These are phyloP conservation scores for Crotophaga sulcirostris DNA, from an alignment of 2,113 vertebrate species.

Conservation along the genomic window DNA sequence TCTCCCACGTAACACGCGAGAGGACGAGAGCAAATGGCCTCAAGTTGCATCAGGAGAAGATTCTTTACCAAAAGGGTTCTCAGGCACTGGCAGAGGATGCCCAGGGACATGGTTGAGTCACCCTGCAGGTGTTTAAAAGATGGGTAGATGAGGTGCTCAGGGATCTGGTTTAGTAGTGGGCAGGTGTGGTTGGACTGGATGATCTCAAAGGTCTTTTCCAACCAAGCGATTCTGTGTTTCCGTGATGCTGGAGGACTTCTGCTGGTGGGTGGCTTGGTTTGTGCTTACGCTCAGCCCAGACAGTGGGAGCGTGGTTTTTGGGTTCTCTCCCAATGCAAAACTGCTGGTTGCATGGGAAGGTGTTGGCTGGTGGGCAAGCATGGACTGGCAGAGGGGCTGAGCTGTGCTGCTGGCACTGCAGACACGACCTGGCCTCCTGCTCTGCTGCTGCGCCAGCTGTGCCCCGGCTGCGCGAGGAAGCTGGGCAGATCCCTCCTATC, in stretches of 20 bases:
- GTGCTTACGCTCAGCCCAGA: not conserved
- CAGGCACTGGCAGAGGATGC: no score
- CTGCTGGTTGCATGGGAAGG: not conserved
- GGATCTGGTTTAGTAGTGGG: no score
- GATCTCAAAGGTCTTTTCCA: no score
- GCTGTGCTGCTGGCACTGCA: not conserved
- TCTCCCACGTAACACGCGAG: no score
- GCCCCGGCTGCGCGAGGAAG: rapidly evolving
- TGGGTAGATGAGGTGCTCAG: no score
- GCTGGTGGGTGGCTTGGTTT: not conserved
- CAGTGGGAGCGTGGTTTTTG: not conserved
- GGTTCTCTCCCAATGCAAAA: not conserved
- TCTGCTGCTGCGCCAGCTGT: not conserved
- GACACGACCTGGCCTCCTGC: not conserved
- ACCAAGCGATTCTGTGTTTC: no score
- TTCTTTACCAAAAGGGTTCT: no score
- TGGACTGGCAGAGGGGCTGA: not conserved
- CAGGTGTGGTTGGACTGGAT: no score
- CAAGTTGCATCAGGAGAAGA: no score
- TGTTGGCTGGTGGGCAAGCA: not conserved
- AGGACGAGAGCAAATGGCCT: no score
- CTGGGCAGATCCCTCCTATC: not conserved
- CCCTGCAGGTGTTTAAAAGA: no score
- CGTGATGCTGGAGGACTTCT: rapidly evolving
- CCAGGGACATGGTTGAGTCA: no score